Conservation (phyloP, 2,797 vertebrate species). For the Lepus oiostolus region DNA sequence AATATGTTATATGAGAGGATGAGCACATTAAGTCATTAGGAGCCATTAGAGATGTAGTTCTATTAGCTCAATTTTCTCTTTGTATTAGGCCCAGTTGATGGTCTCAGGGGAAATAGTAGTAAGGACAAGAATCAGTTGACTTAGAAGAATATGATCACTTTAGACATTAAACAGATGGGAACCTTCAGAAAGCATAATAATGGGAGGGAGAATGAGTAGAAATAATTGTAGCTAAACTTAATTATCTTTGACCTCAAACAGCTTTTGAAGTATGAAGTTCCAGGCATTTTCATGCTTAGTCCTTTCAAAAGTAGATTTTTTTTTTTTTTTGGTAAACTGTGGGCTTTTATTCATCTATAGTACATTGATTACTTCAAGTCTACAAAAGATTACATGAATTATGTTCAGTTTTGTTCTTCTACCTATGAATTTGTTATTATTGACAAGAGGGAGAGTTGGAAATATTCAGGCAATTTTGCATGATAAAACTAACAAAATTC, state of each 20-base stretch:
- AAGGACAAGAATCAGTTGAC: conserved; percentile 3
- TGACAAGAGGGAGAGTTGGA: neutral
- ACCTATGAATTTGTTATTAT: neutral
- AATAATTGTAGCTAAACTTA: conserved; percentile 4
- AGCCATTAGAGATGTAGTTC: conserved; percentile 51
- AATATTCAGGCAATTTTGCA: neutral
- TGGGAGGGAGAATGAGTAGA: neutral
- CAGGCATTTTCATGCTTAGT: neutral
- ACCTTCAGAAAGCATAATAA: neutral
- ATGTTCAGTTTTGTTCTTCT: neutral
- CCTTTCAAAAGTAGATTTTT: neutral
- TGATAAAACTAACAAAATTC: neutral
- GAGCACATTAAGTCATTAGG: conserved; percentile 61
- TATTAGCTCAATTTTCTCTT: conserved; percentile 53
- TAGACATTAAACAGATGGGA: neutral
- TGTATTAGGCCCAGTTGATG: conserved; percentile 22
- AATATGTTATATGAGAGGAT: conserved; percentile 70
- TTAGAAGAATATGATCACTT: neutral
- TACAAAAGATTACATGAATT: neutral
- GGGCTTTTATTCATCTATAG: neutral
- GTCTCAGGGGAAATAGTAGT: neutral
- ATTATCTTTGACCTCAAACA: neutral
- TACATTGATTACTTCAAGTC: neutral
- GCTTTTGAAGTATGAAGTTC: neutral
- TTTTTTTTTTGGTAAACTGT: neutral